These are phyloP conservation scores for Balaenoptera acutorostrata DNA, from an alignment of 2,113 vertebrate genomes.

Conservation along the genomic window DNA sequence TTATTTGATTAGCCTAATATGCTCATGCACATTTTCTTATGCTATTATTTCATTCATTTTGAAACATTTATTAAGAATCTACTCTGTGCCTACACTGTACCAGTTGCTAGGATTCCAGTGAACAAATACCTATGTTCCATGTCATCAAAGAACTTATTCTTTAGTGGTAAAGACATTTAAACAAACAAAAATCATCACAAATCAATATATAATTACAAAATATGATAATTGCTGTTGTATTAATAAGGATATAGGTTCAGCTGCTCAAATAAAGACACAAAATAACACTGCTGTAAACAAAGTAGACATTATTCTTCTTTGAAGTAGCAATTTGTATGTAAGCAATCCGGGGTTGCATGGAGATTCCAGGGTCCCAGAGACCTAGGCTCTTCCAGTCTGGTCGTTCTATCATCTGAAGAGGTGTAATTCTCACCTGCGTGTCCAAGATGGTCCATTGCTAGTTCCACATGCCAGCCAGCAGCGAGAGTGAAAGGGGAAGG, in stretches of 20 bases:
- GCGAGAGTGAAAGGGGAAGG: background rate
- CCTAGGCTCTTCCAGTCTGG: background rate
- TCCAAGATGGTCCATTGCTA: background rate
- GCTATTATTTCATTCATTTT: background rate
- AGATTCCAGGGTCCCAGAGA: background rate
- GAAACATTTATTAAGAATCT: background rate
- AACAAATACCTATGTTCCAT: background rate
- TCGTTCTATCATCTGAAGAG: background rate
- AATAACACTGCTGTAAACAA: background rate
- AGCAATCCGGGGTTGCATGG: background rate
- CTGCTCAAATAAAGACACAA: background rate
- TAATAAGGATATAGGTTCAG: background rate
- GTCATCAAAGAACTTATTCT: background rate
- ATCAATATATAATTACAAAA: background rate
- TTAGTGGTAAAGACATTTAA: background rate
- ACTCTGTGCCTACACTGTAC: background rate
- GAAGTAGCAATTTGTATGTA: background rate
- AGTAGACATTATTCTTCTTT: background rate
- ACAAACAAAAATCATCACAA: background rate
- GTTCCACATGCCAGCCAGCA: background rate
- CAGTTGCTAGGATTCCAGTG: background rate
- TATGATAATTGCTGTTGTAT: background rate
- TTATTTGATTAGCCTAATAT: background rate
- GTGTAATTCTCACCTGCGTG: background rate
- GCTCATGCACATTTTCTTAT: background rate